These are phyloP conservation scores for Hyles euphorbiae DNA, from an alignment of 1,140 invertebrate genomes.

Conservation along the genomic window DNA sequence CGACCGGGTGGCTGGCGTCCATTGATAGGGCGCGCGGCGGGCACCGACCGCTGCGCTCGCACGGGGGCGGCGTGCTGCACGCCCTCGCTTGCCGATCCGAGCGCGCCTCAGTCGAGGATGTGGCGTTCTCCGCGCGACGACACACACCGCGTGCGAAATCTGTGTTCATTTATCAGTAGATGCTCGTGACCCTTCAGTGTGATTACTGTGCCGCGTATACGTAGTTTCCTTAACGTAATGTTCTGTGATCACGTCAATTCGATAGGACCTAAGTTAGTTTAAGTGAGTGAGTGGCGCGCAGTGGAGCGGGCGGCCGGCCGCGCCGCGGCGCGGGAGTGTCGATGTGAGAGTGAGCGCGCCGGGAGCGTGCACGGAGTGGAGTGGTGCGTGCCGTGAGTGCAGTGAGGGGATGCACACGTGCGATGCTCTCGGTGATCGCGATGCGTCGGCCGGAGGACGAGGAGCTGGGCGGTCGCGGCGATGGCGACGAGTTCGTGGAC, in stretches of 20 bases:
- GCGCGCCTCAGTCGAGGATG: conserved; percentile 66
- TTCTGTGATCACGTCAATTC: conserved; percentile 67
- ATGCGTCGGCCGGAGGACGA: conserved; percentile 73
- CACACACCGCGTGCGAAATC: conserved; percentile 57
- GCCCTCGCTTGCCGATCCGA: conserved; percentile 48
- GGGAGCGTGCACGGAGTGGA: conserved; percentile 30
- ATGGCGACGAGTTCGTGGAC: conserved; percentile 78
- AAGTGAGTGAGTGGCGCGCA: conserved; percentile 26
- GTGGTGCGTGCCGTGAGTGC: conserved; percentile 42
- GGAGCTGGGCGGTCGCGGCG: conserved; percentile 60
- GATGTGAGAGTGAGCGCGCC: conserved; percentile 28
- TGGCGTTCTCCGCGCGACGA: conserved; percentile 63
- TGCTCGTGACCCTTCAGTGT: conserved; percentile 39
- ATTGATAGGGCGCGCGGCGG: conserved; percentile 63
- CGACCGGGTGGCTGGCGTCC: conserved; percentile 61
- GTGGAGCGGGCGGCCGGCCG: conserved; percentile 22
- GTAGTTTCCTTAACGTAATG: conserved; percentile 50
- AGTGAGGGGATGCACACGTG: conserved; percentile 66
- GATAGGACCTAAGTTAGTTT: conserved; percentile 42
- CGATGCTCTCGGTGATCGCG: conserved; percentile 71
- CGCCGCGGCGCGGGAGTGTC: neutral
- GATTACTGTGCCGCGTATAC: conserved; percentile 40
- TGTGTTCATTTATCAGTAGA: conserved; percentile 72
- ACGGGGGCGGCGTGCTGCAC: conserved; percentile 60
- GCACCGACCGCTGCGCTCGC: conserved; percentile 43